These are phyloP conservation scores for Amphiduros pacificus DNA, from an alignment of 2,888 invertebrate species.

Conservation along the genomic window DNA sequence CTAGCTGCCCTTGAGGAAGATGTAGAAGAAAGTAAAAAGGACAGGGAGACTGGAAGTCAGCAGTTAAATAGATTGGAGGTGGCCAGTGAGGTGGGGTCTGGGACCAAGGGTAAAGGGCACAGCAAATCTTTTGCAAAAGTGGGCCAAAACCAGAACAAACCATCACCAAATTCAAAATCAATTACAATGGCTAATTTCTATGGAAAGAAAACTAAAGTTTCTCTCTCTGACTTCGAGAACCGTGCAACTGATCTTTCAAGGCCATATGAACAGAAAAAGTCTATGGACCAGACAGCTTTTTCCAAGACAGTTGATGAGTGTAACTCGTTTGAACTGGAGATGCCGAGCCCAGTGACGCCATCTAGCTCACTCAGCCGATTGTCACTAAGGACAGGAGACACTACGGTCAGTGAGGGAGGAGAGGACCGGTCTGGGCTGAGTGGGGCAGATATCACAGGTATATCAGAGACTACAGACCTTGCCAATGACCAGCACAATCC, in stretches of 20 bases:
- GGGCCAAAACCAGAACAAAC: background rate
- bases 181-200: conserved; percentile 4
- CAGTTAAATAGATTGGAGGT: no score
- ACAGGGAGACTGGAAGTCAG: background rate
- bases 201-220: background rate
- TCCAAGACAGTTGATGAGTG: background rate
- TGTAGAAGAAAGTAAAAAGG: background rate
- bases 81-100: background rate
- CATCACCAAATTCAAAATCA: background rate
- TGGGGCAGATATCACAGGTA: no score
- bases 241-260: background rate
- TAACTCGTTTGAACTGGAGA: conserved; percentile 48
- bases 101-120: background rate
- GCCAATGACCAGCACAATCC: no score
- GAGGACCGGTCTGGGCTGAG: no score
- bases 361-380: conserved; percentile 1
- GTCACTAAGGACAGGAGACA: no score
- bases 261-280: background rate
- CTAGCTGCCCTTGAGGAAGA: background rate
- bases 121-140: background rate
- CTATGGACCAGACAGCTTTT: background rate
- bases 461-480: no score
- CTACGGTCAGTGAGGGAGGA: no score
- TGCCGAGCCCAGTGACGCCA: conserved; percentile 31
- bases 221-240: background rate